Evolutionary conservation across 1,140 invertebrate species (phyloP), one percentile per base, ranked within the genome.

Genomic region (Dendrolimus kikuchii): DNA sequence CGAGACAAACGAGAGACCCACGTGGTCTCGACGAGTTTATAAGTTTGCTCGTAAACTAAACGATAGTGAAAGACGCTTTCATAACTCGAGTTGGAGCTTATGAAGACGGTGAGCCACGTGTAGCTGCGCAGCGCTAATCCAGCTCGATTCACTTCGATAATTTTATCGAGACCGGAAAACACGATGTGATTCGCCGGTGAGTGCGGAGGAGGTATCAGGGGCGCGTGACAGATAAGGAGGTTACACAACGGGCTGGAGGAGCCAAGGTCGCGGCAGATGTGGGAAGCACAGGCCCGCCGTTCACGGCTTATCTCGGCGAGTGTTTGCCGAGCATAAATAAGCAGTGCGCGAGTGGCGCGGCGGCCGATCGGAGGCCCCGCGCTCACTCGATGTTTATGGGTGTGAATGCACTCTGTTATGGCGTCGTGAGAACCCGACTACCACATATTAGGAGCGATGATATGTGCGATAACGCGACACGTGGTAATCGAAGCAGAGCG

Each of bases 231-330:
- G 81, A 84, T 84, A 84, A 81, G 72, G 66, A 69, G 67, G 78
- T 81, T 79, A 81, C 74, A 73, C 78, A 76, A 79, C 74, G 68
- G 65, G 65, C 77, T 68, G 63, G 53, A 63, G 74, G 65, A 77
- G 70, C 78, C 79, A 83, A 81, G 79, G 79, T 80, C 78, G 80
- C 63, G 69, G 71, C 81, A 85, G 81, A 82, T 85, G 81, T 82
- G 81, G 78, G 79, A 82, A 85, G 78, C 67, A 84, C 71, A 85
- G 68, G 69, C 76, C 59, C 61, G 63, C 60, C 74, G 77, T 83
- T 85, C 68, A 85, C 64, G 50, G 66, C 71, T 80, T 85, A 85
- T 83, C 81, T 75, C 49, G 50, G 49, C 49, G 62, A 62, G 67
- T 81, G 71, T 81, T 81, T 82, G 71, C 68, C 57, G 60, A 71